Evolutionary conservation across 2,888 invertebrate genomes (phyloP), one percentile per base, ranked within the genome.

Genomic region (Chrysotoxum bicinctum): DNA sequence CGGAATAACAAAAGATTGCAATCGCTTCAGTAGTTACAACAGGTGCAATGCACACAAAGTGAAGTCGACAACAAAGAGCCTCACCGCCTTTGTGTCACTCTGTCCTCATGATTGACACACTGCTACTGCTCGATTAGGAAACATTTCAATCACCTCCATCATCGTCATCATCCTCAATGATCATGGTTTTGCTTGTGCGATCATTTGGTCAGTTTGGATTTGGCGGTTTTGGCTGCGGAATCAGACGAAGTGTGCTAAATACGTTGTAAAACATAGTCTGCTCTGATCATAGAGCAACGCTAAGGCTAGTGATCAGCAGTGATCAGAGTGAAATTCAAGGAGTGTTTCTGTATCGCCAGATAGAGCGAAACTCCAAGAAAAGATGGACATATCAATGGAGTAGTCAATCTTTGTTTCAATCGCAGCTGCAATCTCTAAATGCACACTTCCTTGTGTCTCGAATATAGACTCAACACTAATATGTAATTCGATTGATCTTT

Each of bases 371-470:
- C 70, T 43, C 35, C 4, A 35, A 21, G 26, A 30, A 35, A 58
- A 73, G 83, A 83, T 83, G 62, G 83, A 83, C 83, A 83, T 69
- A 32, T 83, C 69, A 83, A 83, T 83, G 79, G 74, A 32, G 69
- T 32, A 83, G 50, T 83, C 74, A 78, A 83, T 83, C 83, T 78
- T 52, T 12, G 50, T 21, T 16, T 32, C 37, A 70, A 83, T 83
- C 64, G 62, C 83, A 78, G 74, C 83, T 83, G 79, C 74, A 78
- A 77, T 76, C 70, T 72, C 5, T 50, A 58, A 66, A 12, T 70
- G 48, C 21, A 58, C 32, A 50, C 66, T 66, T 73, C 73, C 73
- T 66, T 66, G 45, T n/a, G 35, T 62, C 19, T 16, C 76, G 12
- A 54, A 16, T 30, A 6, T 30, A 50, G 3, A 54, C 35, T 40